Conservation (phyloP, 92 coral and sea anemone genomes). For the Parazoanthus swiftii region DNA sequence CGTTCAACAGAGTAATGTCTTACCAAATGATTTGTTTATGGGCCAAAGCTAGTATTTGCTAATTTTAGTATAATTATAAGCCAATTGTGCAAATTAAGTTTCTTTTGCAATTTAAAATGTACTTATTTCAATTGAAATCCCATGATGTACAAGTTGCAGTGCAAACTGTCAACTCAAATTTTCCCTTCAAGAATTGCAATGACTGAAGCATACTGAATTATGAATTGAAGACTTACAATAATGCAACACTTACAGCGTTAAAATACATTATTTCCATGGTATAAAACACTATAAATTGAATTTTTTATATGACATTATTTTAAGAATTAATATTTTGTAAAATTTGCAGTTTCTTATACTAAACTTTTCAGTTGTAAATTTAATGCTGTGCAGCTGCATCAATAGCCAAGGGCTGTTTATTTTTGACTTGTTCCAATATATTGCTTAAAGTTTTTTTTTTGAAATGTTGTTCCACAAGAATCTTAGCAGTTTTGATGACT, state of each 20-base stretch:
- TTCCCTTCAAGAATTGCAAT: not conserved
- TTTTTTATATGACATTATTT: too few relatives aligned
- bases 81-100: not conserved
- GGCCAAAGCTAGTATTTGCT: slow-evolving; percentile 26
- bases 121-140: too few relatives aligned
- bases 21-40: not conserved
- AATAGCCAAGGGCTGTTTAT: not conserved
- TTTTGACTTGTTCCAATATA: too few relatives aligned
- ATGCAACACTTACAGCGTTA: too few relatives aligned
- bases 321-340: not conserved
- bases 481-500: too few relatives aligned
- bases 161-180: too few relatives aligned
- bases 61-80: too few relatives aligned
- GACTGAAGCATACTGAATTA: not conserved
- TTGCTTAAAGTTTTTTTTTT: too few relatives aligned
- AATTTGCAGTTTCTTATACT: not conserved
- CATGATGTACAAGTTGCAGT: not conserved
- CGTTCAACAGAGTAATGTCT: not conserved
- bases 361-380: not conserved
- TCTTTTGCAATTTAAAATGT: not conserved
- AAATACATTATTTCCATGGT: not conserved
- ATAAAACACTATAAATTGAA: not conserved
- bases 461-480: too few relatives aligned
- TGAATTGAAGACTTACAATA: too few relatives aligned
- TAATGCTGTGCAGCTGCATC: not conserved